Evolutionary conservation across 1,140 invertebrate species (phyloP).

Genomic region (Mycetomoellerius zeteki): DNA sequence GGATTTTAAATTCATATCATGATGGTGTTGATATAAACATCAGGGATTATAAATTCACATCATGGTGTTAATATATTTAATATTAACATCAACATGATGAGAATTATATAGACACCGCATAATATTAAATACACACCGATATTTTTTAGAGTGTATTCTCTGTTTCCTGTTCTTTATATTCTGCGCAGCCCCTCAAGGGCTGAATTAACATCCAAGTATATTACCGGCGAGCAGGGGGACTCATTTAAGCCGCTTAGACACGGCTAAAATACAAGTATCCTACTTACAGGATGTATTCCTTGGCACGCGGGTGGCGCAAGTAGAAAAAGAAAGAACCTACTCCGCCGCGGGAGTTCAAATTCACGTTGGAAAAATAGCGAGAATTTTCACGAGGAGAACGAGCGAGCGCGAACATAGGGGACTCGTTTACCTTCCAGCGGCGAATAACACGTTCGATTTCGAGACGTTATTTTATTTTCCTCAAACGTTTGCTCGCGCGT

Average conservation of each 20-base stretch:
- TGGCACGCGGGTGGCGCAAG: slow-evolving; percentile 13
- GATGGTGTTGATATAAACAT: too few species aligned
- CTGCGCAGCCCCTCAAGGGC: too few species aligned
- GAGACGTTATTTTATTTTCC: slow-evolving; percentile 54
- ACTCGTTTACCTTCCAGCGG: slow-evolving; percentile 36
- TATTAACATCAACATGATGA: too few species aligned
- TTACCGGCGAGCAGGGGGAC: neutral
- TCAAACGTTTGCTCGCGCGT: slow-evolving; percentile 49
- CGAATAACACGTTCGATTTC: slow-evolving; percentile 54
- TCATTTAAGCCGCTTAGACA: slow-evolving; percentile 8
- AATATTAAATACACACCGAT: too few species aligned
- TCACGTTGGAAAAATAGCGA: slow-evolving; percentile 52
- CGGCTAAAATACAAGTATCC: slow-evolving; percentile 19
- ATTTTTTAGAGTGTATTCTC: too few species aligned
- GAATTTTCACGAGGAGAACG: slow-evolving; percentile 10
- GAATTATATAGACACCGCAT: too few species aligned
- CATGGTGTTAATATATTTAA: too few species aligned
- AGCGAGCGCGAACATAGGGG: neutral
- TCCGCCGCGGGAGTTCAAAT: slow-evolving; percentile 21
- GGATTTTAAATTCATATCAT: too few species aligned
- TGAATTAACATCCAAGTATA: neutral
- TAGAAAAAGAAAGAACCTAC: slow-evolving; percentile 14
- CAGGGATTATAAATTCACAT: too few species aligned
- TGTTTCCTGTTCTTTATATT: too few species aligned
- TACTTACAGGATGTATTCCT: slow-evolving; percentile 31